phyloP scores from a whole-genome alignment of 2,888 invertebrate species.

The Parnassius apollo region DNA sequence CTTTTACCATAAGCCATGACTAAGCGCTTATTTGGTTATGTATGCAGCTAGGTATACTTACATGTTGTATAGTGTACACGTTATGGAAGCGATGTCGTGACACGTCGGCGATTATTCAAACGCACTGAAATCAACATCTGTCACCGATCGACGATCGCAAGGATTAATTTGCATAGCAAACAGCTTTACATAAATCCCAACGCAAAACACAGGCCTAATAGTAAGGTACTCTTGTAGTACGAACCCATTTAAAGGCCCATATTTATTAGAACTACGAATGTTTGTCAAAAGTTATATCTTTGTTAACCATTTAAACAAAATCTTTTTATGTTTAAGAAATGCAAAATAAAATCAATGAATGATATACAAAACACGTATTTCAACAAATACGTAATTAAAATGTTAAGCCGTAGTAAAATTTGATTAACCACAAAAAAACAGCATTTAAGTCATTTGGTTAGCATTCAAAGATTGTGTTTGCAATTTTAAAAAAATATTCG shows the following conservation, averaged over 20 bases:
- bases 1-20: slow-evolving; percentile 16
- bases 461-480: no score
- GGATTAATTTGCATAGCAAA: slow-evolving; percentile 62
- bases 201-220: slow-evolving; percentile 47
- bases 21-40: slow-evolving; percentile 25
- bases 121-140: slow-evolving; percentile 60
- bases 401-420: no score
- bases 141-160: slow-evolving; percentile 54
- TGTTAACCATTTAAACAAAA: not conserved
- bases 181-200: slow-evolving; percentile 56
- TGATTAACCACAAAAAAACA: no score
- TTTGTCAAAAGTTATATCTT: slow-evolving; percentile 9
- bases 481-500: no score
- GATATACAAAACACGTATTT: no score
- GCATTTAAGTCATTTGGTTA: no score
- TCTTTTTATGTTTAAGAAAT: no score
- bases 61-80: slow-evolving; percentile 2
- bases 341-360: no score
- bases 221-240: slow-evolving; percentile 36
- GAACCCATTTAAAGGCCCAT: slow-evolving; percentile 30
- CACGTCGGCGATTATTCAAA: slow-evolving; percentile 55
- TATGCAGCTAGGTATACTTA: slow-evolving; percentile 19
- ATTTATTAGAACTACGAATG: slow-evolving; percentile 25
- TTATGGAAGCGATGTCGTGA: slow-evolving; percentile 33
- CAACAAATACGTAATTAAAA: no score